Percentiles rank a stretch among this genome's conserved stretches.
Evolutionary conservation across 2,888 invertebrate genomes (phyloP).

Genomic region (Pharmacophagus antenor): DNA sequence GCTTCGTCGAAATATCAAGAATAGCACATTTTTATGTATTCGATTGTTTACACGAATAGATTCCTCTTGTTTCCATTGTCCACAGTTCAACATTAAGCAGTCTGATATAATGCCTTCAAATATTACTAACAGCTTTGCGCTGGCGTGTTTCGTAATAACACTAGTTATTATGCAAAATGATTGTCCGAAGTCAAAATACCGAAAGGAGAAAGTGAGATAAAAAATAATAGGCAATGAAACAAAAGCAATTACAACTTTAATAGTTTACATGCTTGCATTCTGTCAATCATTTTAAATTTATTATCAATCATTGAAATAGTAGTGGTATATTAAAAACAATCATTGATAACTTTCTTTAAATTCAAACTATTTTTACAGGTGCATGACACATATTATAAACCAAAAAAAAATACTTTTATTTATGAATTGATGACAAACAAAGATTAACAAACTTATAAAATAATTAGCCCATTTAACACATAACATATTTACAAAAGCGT

Average conservation of each 20-base stretch:
- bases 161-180: conserved; percentile 32
- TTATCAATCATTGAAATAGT: conserved; percentile 34
- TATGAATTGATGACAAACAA: too few relatives aligned
- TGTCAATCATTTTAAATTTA: conserved; percentile 50
- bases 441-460: too few relatives aligned
- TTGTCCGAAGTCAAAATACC: conserved; percentile 44
- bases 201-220: conserved; percentile 61
- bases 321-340: conserved; percentile 33
- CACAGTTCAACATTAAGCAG: conserved; percentile 11
- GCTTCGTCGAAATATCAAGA: conserved; percentile 23
- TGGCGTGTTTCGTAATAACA: conserved; percentile 24
- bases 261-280: conserved; percentile 47
- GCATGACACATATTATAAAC: too few relatives aligned
- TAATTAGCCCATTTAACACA: too few relatives aligned
- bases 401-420: too few relatives aligned
- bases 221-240: conserved; percentile 58
- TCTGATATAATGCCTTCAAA: conserved; percentile 27
- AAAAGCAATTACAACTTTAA: conserved; percentile 56
- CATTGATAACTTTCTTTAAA: conserved; percentile 14
- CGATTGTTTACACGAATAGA: conserved; percentile 27
- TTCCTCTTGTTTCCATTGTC: conserved; percentile 10
- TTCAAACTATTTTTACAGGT: too few relatives aligned
- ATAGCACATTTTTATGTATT: conserved; percentile 29
- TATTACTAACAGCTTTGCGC: conserved; percentile 10
- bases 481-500: too few relatives aligned